Percentiles rank a stretch among this genome's conserved stretches.
phyloP scores from a whole-genome alignment of 2,797 vertebrate genomes.

The Buceros bicornis region DNA sequence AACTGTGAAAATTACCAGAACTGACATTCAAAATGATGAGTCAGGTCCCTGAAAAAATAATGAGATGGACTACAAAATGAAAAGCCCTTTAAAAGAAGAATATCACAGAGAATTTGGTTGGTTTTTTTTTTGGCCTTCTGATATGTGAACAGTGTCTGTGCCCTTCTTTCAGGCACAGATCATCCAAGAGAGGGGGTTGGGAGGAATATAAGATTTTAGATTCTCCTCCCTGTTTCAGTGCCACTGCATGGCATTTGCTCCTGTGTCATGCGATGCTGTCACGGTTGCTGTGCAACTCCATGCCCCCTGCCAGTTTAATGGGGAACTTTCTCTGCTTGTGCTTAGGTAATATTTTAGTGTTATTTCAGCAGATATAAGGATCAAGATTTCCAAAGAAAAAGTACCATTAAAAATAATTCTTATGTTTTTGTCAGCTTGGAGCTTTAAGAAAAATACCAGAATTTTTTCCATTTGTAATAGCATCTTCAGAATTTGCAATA shows the following conservation, averaged over 20 bases:
- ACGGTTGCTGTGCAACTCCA: constrained; percentile 57
- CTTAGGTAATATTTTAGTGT: constrained; percentile 20
- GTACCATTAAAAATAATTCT: background rate
- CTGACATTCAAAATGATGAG: constrained; percentile 44
- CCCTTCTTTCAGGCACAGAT: background rate
- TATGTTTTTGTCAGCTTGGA: background rate
- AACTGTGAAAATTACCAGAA: constrained; percentile 35
- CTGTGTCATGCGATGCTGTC: background rate
- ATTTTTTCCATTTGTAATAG: background rate
- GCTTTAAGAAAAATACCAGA: background rate
- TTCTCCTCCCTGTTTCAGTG: background rate
- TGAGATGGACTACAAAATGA: constrained; percentile 10
- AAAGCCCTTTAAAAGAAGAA: constrained; percentile 35
- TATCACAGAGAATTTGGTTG: background rate
- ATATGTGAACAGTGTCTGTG: background rate
- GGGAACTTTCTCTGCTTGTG: constrained; percentile 19
- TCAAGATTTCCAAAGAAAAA: background rate
- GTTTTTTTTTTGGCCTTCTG: background rate
- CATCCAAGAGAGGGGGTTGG: background rate
- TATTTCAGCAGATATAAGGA: background rate
- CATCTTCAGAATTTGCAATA: background rate
- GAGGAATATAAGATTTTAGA: background rate
- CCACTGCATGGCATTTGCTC: constrained; percentile 49
- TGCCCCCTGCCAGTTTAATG: constrained; percentile 47
- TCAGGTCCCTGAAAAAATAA: constrained; percentile 43